A percentile compares a stretch with the other conserved stretches of the same genome.
Evolutionary conservation across 2,113 vertebrate genomes (phyloP).

Genomic region (Sus scrofa): DNA sequence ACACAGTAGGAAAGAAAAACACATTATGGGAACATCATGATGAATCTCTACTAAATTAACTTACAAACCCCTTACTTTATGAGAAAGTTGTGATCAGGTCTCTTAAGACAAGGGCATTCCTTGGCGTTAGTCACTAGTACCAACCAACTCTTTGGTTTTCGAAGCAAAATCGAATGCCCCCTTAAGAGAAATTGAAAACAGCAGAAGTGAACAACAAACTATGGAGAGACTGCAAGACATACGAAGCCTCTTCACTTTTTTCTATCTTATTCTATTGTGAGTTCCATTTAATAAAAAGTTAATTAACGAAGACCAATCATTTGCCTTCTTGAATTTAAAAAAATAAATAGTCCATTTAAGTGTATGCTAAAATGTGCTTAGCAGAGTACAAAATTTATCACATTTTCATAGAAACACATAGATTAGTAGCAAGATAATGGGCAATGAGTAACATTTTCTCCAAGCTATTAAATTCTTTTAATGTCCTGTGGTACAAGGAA

Average conservation of each 20-base stretch:
- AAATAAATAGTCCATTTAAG: constrained; percentile 53
- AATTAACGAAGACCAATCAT: constrained; percentile 62
- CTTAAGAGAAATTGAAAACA: constrained; percentile 3
- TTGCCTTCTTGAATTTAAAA: constrained; percentile 52
- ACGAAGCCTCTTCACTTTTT: background rate
- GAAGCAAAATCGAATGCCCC: constrained; percentile 6
- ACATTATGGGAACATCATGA: background rate
- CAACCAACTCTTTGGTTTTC: background rate
- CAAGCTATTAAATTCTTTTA: constrained; percentile 75
- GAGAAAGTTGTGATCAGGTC: background rate
- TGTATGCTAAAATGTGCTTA: constrained; percentile 45
- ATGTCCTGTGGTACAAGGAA: constrained; percentile 67
- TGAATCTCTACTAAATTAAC: background rate
- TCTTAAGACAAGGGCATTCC: background rate
- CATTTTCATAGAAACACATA: constrained; percentile 69
- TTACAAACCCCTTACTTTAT: background rate
- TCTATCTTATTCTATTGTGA: constrained; percentile 35
- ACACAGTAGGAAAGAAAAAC: background rate
- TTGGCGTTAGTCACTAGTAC: background rate
- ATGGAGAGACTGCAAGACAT: background rate
- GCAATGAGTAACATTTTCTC: constrained; percentile 77
- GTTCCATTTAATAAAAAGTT: constrained; percentile 53
- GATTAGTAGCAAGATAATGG: constrained; percentile 71
- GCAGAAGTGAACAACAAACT: background rate
- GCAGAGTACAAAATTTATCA: constrained; percentile 62